phyloP scores from a whole-genome alignment of 2,888 invertebrate genomes.

The Schrankia costaestrigalis region DNA sequence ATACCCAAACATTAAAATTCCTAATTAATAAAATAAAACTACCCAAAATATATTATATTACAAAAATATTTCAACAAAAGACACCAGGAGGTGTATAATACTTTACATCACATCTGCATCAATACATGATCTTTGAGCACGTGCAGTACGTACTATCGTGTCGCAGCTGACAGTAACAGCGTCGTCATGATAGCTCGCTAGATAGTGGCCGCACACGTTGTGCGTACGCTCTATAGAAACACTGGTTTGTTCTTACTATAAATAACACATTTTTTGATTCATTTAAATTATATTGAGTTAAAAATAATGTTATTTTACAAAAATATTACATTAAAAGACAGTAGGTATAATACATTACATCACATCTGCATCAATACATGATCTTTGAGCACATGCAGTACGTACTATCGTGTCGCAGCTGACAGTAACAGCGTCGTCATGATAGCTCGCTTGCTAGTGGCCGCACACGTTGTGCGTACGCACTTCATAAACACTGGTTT shows the following conservation, averaged over 20 bases:
- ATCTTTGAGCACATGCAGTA: conserved; percentile 38
- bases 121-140: conserved; percentile 7
- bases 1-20: too few relatives aligned
- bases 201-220: conserved; percentile 71
- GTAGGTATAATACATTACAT: conserved; percentile 1
- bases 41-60: too few relatives aligned
- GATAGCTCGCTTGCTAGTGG: conserved; percentile 58
- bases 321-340: too few relatives aligned
- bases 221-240: conserved; percentile 22
- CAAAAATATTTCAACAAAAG: too few relatives aligned
- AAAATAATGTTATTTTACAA: too few relatives aligned
- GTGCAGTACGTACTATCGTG: conserved; percentile 12
- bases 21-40: too few relatives aligned
- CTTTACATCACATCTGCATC: background rate
- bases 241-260: conserved; percentile 21
- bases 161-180: conserved; percentile 61
- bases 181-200: conserved; percentile 57
- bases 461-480: conserved; percentile 63
- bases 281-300: too few relatives aligned
- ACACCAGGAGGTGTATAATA: too few relatives aligned
- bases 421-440: conserved; percentile 68
- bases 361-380: background rate
- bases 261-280: too few relatives aligned
- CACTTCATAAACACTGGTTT: conserved; percentile 26
- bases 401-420: conserved; percentile 47